Base-by-base conservation (phyloP, 2,113 vertebrate genomes). In the Phaethornis superciliosus region DNA sequence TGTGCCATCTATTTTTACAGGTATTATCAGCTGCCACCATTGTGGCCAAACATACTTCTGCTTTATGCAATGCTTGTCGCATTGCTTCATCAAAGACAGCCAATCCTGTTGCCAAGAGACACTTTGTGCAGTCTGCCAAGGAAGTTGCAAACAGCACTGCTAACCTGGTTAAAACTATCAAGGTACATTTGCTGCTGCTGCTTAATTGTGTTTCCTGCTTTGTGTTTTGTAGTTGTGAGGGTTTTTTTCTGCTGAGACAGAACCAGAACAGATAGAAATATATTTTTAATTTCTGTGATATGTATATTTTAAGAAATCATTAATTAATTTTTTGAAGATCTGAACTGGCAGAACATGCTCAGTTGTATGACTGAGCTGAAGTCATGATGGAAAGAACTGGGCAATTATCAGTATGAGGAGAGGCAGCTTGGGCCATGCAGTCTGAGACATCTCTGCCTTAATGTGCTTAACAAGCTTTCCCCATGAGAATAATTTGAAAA, bases 81-180 rank as follows among this genome's bases (percentile, higher is more conserved):
- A 98, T 99, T 9, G 99, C 99, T 15, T 99, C 99, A 0, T 99
- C 99, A 32, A 99, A 99, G 97, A 99, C 99, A 0, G 98, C 99
- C 93, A 99, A 99, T 95, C 99, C 99, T 0, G 99, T 99, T 26
- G 99, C 99, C 74, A 98, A 99, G 97, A 98, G 99, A 94, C 99
- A 99, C 95, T 99, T 99, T 22, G 99, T 99, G 67, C 99, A 99
- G 94, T 99, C 99, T 16, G 99, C 99, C 95, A 99, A 99, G 97
- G 99, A 99, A 95, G 99, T 99, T 58, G 99, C 99, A 88, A 99
- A 99, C 97, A 99, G 99, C 94, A 99, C 99, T 0, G 99, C 99
- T 94, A 99, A 99, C 97, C 98, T 99, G 56, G 99, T 99, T 89
- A 99, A 99, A 98, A 99, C 99, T 88, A 99, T 99, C 96, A 99